These are phyloP conservation scores for Heliconius hortense DNA, from an alignment of 2,888 invertebrate genomes.

Conservation along the genomic window DNA sequence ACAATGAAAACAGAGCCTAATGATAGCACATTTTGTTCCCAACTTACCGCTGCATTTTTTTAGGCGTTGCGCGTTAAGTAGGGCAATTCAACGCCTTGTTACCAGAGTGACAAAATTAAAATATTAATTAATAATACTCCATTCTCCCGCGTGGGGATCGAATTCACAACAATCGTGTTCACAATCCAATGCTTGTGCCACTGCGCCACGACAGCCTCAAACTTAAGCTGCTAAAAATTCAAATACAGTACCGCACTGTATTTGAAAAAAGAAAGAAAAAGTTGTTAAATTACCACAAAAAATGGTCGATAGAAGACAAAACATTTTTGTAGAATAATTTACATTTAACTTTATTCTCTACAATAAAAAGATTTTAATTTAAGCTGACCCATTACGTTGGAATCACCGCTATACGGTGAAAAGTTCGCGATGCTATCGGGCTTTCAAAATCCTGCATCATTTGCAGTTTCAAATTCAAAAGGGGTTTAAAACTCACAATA, in stretches of 20 bases:
- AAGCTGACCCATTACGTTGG: slow-evolving; percentile 33
- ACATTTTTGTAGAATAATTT: slow-evolving; percentile 2
- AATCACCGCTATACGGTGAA: slow-evolving; percentile 30
- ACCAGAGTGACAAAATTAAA: no score
- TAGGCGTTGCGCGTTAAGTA: no score
- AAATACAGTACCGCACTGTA: no score
- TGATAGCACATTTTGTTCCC: background rate
- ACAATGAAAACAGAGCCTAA: background rate
- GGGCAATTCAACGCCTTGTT: no score
- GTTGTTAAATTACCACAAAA: background rate
- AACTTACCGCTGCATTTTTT: no score
- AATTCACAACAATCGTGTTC: background rate
- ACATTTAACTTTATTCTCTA: slow-evolving; percentile 25
- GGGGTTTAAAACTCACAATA: slow-evolving; percentile 44
- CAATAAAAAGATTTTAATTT: slow-evolving; percentile 40
- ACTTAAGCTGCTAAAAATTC: background rate
- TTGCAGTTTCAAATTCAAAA: slow-evolving; percentile 44
- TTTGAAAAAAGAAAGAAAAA: background rate
- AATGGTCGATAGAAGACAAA: background rate
- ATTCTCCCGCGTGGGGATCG: background rate
- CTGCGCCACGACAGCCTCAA: background rate
- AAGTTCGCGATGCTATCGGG: slow-evolving; percentile 41
- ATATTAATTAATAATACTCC: background rate
- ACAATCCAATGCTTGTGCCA: background rate
- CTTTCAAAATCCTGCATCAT: slow-evolving; percentile 41